phyloP scores from a whole-genome alignment of 2,888 invertebrate species.

The Tiliacea aurago region DNA sequence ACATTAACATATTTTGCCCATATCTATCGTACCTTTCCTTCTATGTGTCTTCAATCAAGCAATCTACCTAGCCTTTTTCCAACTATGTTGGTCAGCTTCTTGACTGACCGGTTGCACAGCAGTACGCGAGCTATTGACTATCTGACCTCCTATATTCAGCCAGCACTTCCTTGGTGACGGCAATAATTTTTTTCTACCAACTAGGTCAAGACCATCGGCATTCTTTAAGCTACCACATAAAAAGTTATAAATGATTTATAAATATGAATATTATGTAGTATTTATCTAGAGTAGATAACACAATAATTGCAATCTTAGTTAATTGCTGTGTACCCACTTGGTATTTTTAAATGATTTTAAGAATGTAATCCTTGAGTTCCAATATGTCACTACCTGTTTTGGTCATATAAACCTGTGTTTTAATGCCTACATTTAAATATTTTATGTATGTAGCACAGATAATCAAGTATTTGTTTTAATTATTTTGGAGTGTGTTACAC shows the following conservation, averaged over 20 bases:
- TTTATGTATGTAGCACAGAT: conserved; percentile 10
- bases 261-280: conserved; percentile 47
- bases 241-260: conserved; percentile 36
- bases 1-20: no score
- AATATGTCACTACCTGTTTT: conserved; percentile 1
- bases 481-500: background rate
- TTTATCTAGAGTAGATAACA: conserved; percentile 44
- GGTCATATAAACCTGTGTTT: conserved; percentile 28
- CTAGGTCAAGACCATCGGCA: conserved; percentile 42
- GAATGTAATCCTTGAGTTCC: conserved; percentile 23
- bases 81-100: no score
- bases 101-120: no score
- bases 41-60: no score
- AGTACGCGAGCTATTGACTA: no score
- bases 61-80: no score
- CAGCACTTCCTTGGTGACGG: background rate
- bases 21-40: no score
- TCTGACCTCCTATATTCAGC: background rate
- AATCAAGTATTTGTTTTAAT: conserved; percentile 9
- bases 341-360: conserved; percentile 52
- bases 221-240: conserved; percentile 29
- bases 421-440: conserved; percentile 30
- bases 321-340: conserved; percentile 34
- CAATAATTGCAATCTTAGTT: conserved; percentile 31
- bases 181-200: conserved; percentile 5